Base-by-base conservation (phyloP, 2,888 invertebrate species). In the Ochropleura plecta region DNA sequence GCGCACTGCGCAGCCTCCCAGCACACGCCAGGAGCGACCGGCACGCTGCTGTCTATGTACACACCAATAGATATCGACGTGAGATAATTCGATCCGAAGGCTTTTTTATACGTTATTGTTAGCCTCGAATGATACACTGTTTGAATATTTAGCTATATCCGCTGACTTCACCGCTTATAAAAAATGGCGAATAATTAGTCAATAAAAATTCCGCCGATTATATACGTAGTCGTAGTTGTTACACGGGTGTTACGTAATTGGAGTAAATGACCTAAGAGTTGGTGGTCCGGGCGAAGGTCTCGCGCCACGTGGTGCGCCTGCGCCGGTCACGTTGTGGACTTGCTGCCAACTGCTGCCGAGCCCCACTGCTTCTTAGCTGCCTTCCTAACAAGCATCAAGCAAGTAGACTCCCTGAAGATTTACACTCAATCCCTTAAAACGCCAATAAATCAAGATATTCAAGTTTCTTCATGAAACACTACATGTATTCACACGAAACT, bases 61-160 rank as follows among this genome's bases (percentile, higher is more conserved):
- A 62, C 86, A 85, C 85, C 88, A 82, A 86, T 89, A 92, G 93
- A 93, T 94, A 94, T 93, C 93, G 93, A 93, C 93, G 93, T 92
- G 93, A 94, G 93, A 95, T 93, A 93, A 93, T 93, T 91, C 90
- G 89, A 91, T 90, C 86, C 92, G 88, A 90, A 84, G 88, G 76
- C 87, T 93, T 95, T 94, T 95, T 95, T 94, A 91, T 93, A 87
- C 93, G 93, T 94, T 95, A 95, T 95, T 95, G 95, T 96, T 95
- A 94, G 92, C 95, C 93, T 94, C 94, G 93, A 94, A 93, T 96
- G 96, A 96, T 95, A 96, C 96, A 96, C 96, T 93, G 94, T 92
- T 94, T 94, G 96, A 96, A 96, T 96, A 96, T 96, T 96, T 95
- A 96, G 95, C 94, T 92, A 96, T 96, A 95, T 96, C 96, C 96